phyloP scores from a whole-genome alignment of 1,140 invertebrate genomes.

The Campoletis sonorensis region DNA sequence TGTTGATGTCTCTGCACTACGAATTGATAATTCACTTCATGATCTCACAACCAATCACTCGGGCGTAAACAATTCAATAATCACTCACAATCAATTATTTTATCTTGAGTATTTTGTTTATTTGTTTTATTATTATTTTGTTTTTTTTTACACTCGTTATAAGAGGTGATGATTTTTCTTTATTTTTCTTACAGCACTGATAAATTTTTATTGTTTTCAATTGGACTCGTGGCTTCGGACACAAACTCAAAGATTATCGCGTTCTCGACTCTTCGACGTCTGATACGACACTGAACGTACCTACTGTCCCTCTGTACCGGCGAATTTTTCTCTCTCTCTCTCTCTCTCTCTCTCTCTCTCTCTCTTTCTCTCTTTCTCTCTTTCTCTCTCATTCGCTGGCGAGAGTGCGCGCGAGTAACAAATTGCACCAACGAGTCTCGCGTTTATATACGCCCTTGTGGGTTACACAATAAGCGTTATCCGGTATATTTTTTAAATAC shows the following conservation, averaged over 20 bases:
- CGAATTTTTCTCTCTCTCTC: background rate
- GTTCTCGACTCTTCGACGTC: conserved; percentile 4
- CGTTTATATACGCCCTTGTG: conserved; percentile 11
- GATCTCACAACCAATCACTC: too few species aligned
- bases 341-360: background rate
- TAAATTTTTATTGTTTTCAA: background rate
- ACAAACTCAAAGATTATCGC: background rate
- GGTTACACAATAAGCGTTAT: background rate
- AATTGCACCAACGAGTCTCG: background rate
- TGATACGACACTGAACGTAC: conserved; percentile 17
- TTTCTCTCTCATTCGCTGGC: background rate
- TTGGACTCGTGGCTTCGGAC: background rate
- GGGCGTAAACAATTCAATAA: too few species aligned
- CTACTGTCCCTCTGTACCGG: conserved; percentile 18
- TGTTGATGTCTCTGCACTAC: too few species aligned
- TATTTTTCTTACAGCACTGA: background rate
- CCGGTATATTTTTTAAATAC: background rate
- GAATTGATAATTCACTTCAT: too few species aligned
- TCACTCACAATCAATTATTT: too few species aligned
- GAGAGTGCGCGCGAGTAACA: background rate
- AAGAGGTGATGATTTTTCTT: too few species aligned
- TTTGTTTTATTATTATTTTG: too few species aligned
- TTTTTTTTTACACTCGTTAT: background rate
- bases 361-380: too few species aligned
- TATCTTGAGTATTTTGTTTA: background rate